Evolutionary conservation across 2,888 invertebrate genomes (phyloP), one percentile per base, ranked within the genome.

Genomic region (Cloeon dipterum): DNA sequence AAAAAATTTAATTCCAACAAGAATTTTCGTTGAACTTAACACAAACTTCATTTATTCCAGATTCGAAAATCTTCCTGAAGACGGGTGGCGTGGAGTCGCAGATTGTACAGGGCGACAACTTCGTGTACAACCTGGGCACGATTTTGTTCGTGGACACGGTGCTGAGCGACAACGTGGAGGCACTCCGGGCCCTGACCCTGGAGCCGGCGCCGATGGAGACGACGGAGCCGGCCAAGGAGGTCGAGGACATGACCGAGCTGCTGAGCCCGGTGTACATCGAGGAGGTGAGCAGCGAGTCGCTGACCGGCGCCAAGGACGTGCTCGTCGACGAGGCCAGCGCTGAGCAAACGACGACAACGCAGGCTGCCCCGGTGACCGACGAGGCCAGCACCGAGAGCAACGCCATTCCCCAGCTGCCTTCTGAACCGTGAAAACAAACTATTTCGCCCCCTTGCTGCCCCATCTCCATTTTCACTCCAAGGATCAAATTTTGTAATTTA

Each of bases 91-190:
- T 68, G 47, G 62, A 65, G 42, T 67, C 66, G 11, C 57, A 60
- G 43, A 65, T 69, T 26, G 61, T 66, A 16, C 66, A 69, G 50
- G 63, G 63, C 45, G 68, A 70, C 52, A 62, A 68, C 17, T 70
- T 68, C 47, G 68, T 70, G 26, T 70, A 70, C 51, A 70, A 70
- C 50, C 50, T 70, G 44, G 70, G 70, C 33, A 70, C 68, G 40
- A 68, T 70, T 67, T 69, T 66, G 51, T 68, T 65, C 47, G 59
- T 70, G 40, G 65, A 69, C 46, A 63, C 63, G 45, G 61, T 70
- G 39, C 52, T 70, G 5, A 68, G 66, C 48, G 55, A 43, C 2
- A 43, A 44, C n/a, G n/a, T n/a, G 17, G 41, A 43, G 7, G 10
- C 29, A n/a, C 29, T 29, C 13, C 5, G 7, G 11, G 16, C 8